Base-by-base conservation (phyloP, 2,888 invertebrate species). In the Dromius quadrimaculatus region DNA sequence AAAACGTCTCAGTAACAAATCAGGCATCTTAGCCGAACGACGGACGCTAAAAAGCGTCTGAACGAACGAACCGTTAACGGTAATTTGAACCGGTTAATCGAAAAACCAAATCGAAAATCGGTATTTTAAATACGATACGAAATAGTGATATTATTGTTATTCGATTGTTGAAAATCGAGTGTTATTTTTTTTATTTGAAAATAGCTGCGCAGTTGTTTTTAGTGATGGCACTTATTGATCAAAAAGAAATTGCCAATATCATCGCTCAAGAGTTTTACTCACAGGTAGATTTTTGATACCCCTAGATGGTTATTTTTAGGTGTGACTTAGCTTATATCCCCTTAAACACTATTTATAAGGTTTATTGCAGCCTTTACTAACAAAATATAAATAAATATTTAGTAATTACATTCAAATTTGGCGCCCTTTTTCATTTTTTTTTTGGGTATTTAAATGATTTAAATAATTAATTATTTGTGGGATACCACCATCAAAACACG, bases 181-280 rank as follows among this genome's bases (percentile, higher is more conserved):
- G 9, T 36, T 59, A 20, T 62, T 41, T 41, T 41, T 23, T 4
- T 41, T 20, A 11, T 54, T 22, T 54, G 32, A 9, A 28, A 11
- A 28, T 50, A 17, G 8, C 23, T 57, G n/a, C 23, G 32, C 61
- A 36, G 34, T 20, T 62, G 13, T 15, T 6, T 22, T 47, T 47
- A 47, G 23, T 9, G 59, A 82, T 82, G 82, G 82, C 80, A 73
- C 81, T 80, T 74, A 90, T 92, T 87, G 92, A 93, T 86, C 90
- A 92, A 81, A 88, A 90, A 85, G 93, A 93, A 87, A 91, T 93
- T 82, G 92, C 92, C 78, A 92, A 90, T 85, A 91, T 92, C 84
- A 87, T 93, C 80, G 92, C 92, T 80, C 92, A 90, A 82, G 93
- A 93, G 87, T 90, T 92, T 86, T 91, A 91, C 85, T 92, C 92